Evolutionary conservation across 1,140 invertebrate species (phyloP).

Genomic region (Saccostrea cuccullata): DNA sequence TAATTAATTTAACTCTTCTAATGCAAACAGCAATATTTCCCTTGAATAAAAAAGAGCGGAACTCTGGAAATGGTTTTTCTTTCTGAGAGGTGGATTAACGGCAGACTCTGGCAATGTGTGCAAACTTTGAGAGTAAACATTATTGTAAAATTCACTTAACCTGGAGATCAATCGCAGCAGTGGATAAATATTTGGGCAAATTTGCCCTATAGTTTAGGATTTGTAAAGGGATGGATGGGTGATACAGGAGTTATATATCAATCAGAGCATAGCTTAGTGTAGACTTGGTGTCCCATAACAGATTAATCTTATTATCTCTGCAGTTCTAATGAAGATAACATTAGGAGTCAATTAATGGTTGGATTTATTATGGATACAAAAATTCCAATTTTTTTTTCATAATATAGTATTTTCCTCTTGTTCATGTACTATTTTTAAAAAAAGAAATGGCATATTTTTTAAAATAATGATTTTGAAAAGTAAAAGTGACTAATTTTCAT

Average conservation of each 20-base stretch:
- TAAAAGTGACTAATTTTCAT: slow-evolving; percentile 5
- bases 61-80: slow-evolving; percentile 32
- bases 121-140: slow-evolving; percentile 40
- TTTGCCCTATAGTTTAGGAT: slow-evolving; percentile 26
- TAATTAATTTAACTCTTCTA: slow-evolving; percentile 39
- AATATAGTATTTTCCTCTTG: neutral
- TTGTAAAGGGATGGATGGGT: slow-evolving; percentile 1
- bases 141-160: slow-evolving; percentile 41
- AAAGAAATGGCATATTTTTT: neutral
- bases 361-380: neutral
- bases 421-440: neutral
- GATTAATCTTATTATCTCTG: slow-evolving; percentile 23
- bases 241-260: slow-evolving; percentile 16
- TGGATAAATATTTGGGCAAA: slow-evolving; percentile 29
- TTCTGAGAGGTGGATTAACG: slow-evolving; percentile 8
- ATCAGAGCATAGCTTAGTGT: neutral
- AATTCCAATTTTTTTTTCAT: neutral
- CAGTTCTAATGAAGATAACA: neutral
- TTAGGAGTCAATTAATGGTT: neutral
- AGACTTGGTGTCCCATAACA: neutral
- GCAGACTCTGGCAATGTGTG: slow-evolving; percentile 41
- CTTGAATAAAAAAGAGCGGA: slow-evolving; percentile 26
- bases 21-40: slow-evolving; percentile 31
- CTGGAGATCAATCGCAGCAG: slow-evolving; percentile 22
- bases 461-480: neutral